Evolutionary conservation across 2,888 invertebrate species (phyloP), one percentile per base, ranked within the genome.

Genomic region (Hermaeophaga mercurialis): DNA sequence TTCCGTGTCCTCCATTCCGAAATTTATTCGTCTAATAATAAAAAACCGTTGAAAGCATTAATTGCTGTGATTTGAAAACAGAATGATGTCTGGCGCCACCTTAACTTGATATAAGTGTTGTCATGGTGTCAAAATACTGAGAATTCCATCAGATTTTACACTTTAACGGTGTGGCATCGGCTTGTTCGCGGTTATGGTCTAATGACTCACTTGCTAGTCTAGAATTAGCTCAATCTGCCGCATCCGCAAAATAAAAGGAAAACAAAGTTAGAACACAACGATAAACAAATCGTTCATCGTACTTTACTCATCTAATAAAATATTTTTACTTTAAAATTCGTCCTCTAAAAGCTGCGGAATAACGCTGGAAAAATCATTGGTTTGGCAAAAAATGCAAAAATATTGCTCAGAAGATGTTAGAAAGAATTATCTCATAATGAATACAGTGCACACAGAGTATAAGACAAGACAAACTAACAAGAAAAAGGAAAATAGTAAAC

Each of bases 11-110:
- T 36, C 46, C 26, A 45, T 56, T 56, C 53, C 9, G 33, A 54
- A 59, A 59, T 59, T 53, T 59, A 59, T 59, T 46, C 56, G 56
- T 49, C 53, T 59, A 56, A 56, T 24, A 43, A 43, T 24, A 43
- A 56, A 56, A 59, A 54, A 48, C 59, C 54, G 59, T 56, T 49
- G 59, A 59, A 53, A 59, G 59, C 59, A 59, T 59, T 59, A 59
- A 59, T 59, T 59, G 56, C 56, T 56, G 22, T 44, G 59, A 59
- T 59, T 56, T 48, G 24, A 53, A 59, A 54, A 59, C 54, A 48
- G 54, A 56, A 41, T 41, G 34, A 17, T 41, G 58, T 56, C 58
- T 62, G 61, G 61, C 61, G 61, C 61, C 61, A 62, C 41, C 58
- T 52, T 43, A 46, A 49, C 54, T 41, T 39, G 34, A 50, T 48